Conservation (phyloP, 2,888 invertebrate species). For the Eupsilia transversa region DNA sequence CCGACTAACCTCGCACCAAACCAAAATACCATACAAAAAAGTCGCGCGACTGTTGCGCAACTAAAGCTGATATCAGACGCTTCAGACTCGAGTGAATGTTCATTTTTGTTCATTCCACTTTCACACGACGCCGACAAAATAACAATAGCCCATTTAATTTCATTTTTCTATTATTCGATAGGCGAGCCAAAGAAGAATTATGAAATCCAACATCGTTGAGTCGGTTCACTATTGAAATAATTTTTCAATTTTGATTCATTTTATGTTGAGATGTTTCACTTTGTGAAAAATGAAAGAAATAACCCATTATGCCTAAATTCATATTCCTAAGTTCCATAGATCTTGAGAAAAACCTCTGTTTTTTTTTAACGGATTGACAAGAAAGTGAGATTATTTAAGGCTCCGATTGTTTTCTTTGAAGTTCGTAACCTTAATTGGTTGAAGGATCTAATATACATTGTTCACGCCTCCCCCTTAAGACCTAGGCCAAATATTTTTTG, state of each 20-base stretch:
- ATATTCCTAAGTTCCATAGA: neutral
- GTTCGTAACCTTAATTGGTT: neutral
- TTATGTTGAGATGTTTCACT: neutral
- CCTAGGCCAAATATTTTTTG: too few species aligned
- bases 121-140: neutral
- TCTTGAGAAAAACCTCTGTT: neutral
- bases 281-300: neutral
- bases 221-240: neutral
- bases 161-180: neutral
- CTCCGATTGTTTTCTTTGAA: neutral
- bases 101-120: neutral
- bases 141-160: neutral
- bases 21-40: constrained; percentile 11
- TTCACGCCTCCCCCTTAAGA: too few species aligned
- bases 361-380: too few species aligned
- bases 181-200: neutral
- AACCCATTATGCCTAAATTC: neutral
- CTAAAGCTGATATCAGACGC: constrained; percentile 8
- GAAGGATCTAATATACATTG: too few species aligned
- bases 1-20: constrained; percentile 2
- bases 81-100: neutral
- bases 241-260: neutral
- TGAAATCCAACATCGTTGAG: neutral
- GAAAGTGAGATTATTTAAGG: neutral
- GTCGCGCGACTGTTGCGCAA: constrained; percentile 20